phyloP scores from a whole-genome alignment of 2,888 invertebrate species.

The Eupithecia insigniata region DNA sequence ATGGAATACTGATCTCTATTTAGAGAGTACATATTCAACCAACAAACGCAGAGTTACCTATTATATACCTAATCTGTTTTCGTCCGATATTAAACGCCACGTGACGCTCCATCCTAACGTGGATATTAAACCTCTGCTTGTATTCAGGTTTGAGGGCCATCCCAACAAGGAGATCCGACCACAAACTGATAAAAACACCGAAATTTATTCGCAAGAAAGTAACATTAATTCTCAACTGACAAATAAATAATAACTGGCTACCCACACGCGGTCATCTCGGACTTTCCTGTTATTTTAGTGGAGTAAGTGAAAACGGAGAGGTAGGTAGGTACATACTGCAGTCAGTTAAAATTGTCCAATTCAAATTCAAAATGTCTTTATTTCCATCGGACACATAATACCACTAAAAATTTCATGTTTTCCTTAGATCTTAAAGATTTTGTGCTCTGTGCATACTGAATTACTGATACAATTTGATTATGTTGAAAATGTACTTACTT shows the following conservation, averaged over 20 bases:
- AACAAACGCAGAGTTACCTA: background rate
- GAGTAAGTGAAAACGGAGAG: background rate
- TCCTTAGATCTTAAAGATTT: background rate
- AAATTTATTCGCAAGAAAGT: conserved; percentile 32
- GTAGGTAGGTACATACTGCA: no score
- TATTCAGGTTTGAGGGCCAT: conserved; percentile 54
- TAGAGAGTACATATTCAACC: no score
- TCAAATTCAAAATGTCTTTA: background rate
- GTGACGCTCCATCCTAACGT: conserved; percentile 10
- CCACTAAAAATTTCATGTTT: no score
- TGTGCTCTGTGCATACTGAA: background rate
- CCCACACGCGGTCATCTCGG: conserved; percentile 19
- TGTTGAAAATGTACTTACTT: no score
- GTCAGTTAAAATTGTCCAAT: background rate
- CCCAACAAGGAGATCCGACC: conserved; percentile 47
- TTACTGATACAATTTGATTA: background rate
- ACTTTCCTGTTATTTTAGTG: conserved; percentile 31
- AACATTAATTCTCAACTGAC: conserved; percentile 32
- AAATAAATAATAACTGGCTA: conserved; percentile 38
- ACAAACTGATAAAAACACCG: conserved; percentile 26
- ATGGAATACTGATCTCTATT: no score
- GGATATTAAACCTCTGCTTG: conserved; percentile 31
- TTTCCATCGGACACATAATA: background rate
- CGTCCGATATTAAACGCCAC: background rate
- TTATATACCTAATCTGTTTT: no score